Base-by-base conservation (phyloP, 1,140 invertebrate genomes). In the Dryas iulia region DNA sequence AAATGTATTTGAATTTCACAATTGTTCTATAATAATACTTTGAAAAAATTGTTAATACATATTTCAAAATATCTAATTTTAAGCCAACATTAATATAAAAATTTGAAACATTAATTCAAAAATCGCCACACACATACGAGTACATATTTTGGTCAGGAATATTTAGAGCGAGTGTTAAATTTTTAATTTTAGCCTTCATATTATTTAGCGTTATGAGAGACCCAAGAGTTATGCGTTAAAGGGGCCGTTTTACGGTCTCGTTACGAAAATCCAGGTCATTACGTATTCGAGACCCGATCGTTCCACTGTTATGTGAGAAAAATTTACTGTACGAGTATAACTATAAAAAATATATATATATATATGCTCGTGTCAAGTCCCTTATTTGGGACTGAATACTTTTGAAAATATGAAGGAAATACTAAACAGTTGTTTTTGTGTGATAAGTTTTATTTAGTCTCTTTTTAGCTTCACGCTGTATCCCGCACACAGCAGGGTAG, bases 181-280 rank as follows among this genome's bases (percentile, higher is more conserved):
- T 54, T 54, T 54, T 54, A 54, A 54, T 54, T 54, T 54, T 25
- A 23, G 52, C 52, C 52, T 24, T 11, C 11, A 54, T 25, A 12
- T 54, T 54, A 54, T 24, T 25, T 54, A 8, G 35, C n/a, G 12
- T 7, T 6, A 18, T 5, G 35, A 39, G 35, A 39, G 35, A 12
- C 10, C 23, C 21, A 12, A 54, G 23, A 54, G 23, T 54, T 54
- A 25, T 54, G 52, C 1, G 52, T 24, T 24, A 53, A 53, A 53
- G 23, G 52, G 52, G 23, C 23, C 52, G 52, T 54, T 54, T 12
- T 54, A 54, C 52, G 23, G 23, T 54, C 52, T 54, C 52, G 23
- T 54, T 54, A 54, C 52, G 21, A n/a, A 54, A 23, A 54, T 54
- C 52, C 52, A 54, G 52, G 52, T 54, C 52, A 25, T 25, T 54